These are phyloP conservation scores for Drosophila tani DNA, from an alignment of 1,140 invertebrate genomes.

Conservation along the genomic window DNA sequence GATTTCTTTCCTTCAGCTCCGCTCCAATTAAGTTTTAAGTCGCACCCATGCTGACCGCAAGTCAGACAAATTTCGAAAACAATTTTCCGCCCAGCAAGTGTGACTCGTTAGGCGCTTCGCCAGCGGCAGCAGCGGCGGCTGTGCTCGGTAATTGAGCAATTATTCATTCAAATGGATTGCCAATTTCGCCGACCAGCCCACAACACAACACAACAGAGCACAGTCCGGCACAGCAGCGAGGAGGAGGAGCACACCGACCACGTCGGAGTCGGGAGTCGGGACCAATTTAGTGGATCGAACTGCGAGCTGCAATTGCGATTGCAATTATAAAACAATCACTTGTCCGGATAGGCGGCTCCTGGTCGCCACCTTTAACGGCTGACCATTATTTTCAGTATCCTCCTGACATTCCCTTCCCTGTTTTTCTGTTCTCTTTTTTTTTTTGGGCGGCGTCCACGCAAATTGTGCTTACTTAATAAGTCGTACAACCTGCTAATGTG, in stretches of 20 bases:
- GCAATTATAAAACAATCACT: constrained; percentile 85
- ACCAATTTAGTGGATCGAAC: constrained; percentile 80
- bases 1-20: constrained; percentile 7
- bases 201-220: constrained; percentile 19
- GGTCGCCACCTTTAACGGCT: constrained; percentile 79
- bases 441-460: constrained; percentile 81
- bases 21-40: constrained; percentile 46
- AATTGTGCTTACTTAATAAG: constrained; percentile 85
- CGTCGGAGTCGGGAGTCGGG: constrained; percentile 18
- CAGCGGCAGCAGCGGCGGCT: constrained; percentile 61
- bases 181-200: constrained; percentile 75
- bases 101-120: constrained; percentile 68
- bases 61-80: constrained; percentile 66
- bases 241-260: constrained; percentile 3
- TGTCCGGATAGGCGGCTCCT: constrained; percentile 74
- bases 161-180: constrained; percentile 85
- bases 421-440: neutral
- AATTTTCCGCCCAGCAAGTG: constrained; percentile 73
- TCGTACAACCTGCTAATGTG: constrained; percentile 85
- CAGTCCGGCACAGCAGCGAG: neutral
- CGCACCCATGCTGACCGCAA: constrained; percentile 39
- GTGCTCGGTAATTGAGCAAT: constrained; percentile 81
- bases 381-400: constrained; percentile 72
- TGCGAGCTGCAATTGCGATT: constrained; percentile 81
- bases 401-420: constrained; percentile 7